phyloP scores from a whole-genome alignment of 2,113 vertebrate species.

The Piaya cayana region DNA sequence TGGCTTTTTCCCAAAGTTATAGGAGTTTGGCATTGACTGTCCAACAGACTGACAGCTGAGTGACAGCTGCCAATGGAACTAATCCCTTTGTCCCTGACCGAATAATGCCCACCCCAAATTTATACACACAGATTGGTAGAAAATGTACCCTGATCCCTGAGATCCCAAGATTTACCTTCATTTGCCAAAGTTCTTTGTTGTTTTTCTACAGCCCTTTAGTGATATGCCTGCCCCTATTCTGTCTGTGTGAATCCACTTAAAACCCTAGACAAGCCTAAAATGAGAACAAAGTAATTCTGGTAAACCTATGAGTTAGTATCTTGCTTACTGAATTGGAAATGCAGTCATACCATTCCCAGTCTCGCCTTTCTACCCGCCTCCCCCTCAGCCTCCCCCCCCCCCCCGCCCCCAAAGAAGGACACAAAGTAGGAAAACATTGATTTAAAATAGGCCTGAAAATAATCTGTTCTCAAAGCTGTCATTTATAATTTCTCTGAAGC shows the following conservation, averaged over 20 bases:
- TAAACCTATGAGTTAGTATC: not conserved
- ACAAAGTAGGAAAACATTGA: not conserved
- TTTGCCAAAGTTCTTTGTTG: not conserved
- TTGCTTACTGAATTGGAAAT: not conserved
- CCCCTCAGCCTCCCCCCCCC: too few species aligned
- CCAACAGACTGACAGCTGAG: not conserved
- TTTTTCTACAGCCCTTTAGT: not conserved
- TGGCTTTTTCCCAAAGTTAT: not conserved
- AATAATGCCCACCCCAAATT: not conserved
- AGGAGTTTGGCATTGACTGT: not conserved
- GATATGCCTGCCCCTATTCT: not conserved
- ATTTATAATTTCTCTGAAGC: not conserved
- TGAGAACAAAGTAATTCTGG: not conserved
- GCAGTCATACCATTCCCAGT: not conserved
- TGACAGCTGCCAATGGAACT: not conserved
- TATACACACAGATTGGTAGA: not conserved
- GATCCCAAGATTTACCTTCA: not conserved
- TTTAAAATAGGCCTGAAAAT: not conserved
- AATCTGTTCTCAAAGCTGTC: not conserved
- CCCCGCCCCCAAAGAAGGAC: not conserved
- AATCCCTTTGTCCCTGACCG: not conserved
- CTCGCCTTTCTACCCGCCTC: too few species aligned
- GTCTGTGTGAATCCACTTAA: not conserved
- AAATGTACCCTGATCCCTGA: not conserved
- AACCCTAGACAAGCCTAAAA: not conserved